Evolutionary conservation across 2,113 vertebrate genomes (phyloP), one percentile per base, ranked within the genome.

Genomic region (Prionailurus viverrinus): DNA sequence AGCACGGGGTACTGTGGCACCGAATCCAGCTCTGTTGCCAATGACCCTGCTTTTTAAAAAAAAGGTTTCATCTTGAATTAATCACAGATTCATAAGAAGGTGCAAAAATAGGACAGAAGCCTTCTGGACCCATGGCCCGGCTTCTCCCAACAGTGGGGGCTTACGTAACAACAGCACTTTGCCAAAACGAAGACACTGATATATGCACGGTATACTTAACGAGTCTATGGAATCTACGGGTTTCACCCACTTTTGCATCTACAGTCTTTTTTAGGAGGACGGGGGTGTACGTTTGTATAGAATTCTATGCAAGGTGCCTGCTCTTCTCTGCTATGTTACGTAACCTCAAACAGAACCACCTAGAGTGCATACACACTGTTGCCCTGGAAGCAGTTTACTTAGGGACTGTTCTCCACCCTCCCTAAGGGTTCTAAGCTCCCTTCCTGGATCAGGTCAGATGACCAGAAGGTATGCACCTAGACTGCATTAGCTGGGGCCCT

Each of bases 101-200:
- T 94, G 15, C 18, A 68, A 73, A 96, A 88, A 89, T 4, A 55
- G 36, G 11, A 68, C 33, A 86, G 48, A 79, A 25, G 45, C 68
- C 11, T 85, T 74, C 25, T 1, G 92, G 33, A 73, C 12, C 53
- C 68, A 91, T 33, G 39, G 36, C n/a, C 29, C 48, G 80, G 39
- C n/a, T 71, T 73, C 29, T 89, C 73, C 66, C 51, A 80, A 55
- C 1, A 81, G 39, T 10, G 48, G 51, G 4, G 65, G 61, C 63
- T 89, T 95, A 63, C 1, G 6, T 48, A 74, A 90, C 53, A 36
- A 13, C 0, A 81, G 25, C 4, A 63, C 25, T 93, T 91, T 5
- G 15, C 73, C n/a, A 89, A 82, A 96, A 87, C n/a, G 48, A 29
- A 16, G 68, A 85, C 79, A 16, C 0, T 3, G 48, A 80, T 15